Conservation (phyloP, 2,888 invertebrate species). For the Galeopsomyia nigrocyanea region DNA sequence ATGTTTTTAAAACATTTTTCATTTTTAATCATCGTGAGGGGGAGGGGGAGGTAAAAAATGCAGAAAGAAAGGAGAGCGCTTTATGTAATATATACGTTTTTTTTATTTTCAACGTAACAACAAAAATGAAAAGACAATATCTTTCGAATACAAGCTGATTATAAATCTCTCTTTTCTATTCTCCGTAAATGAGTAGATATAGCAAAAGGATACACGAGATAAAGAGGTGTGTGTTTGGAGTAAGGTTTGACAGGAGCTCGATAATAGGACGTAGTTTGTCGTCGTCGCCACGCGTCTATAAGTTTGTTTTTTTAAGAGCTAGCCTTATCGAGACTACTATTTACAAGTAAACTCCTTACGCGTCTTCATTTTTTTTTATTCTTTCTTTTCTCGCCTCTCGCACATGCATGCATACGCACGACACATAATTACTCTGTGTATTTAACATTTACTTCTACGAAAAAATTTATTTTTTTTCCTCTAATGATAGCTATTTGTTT, state of each 20-base stretch:
- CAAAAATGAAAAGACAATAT: slow-evolving; percentile 34
- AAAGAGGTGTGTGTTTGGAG: not conserved
- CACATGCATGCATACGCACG: slow-evolving; percentile 45
- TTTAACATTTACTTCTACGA: slow-evolving; percentile 44
- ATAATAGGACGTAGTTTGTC: slow-evolving; percentile 33
- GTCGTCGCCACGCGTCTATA: slow-evolving; percentile 43
- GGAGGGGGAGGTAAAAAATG: no score
- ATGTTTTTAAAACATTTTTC: slow-evolving; percentile 17
- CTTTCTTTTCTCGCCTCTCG: slow-evolving; percentile 24
- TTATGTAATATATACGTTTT: not conserved
- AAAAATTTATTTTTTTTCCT: not conserved
- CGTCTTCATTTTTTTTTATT: slow-evolving; percentile 25
- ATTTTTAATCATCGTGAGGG: not conserved
- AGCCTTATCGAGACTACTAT: slow-evolving; percentile 49
- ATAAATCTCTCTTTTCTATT: slow-evolving; percentile 21
- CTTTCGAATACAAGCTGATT: slow-evolving; percentile 21
- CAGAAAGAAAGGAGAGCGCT: slow-evolving; percentile 1
- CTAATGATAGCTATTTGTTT: slow-evolving; percentile 43
- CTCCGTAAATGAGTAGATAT: slow-evolving; percentile 2
- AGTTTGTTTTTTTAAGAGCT: slow-evolving; percentile 44
- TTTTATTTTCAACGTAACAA: not conserved
- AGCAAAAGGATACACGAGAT: slow-evolving; percentile 31
- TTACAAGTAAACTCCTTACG: slow-evolving; percentile 50
- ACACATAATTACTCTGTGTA: slow-evolving; percentile 45
- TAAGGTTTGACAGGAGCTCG: slow-evolving; percentile 37